Conservation (phyloP, 2,113 vertebrate species). For the Talpa occidentalis region DNA sequence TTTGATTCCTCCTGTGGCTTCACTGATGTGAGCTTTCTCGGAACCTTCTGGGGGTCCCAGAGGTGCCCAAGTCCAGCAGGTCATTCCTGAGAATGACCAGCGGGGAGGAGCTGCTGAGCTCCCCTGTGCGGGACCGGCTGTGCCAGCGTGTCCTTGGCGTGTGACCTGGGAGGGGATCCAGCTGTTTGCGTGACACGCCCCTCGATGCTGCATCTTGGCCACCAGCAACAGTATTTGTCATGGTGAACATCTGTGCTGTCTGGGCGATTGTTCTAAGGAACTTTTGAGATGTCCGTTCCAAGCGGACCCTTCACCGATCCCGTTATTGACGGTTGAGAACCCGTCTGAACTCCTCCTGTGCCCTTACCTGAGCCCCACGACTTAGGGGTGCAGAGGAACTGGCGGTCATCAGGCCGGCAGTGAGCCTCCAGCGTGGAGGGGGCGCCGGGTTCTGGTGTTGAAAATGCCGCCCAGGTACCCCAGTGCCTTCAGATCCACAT, state of each 20-base stretch:
- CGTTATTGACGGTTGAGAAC: neutral
- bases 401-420: neutral
- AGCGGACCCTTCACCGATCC: constrained; percentile 17
- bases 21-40: too few relatives aligned
- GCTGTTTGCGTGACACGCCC: too few relatives aligned
- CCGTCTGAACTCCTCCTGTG: neutral
- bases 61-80: neutral
- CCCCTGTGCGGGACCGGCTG: too few relatives aligned
- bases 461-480: too few relatives aligned
- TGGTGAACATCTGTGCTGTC: neutral
- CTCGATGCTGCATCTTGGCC: too few relatives aligned
- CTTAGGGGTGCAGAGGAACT: neutral
- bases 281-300: constrained; percentile 36
- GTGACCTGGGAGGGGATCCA: too few relatives aligned
- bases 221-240: constrained; percentile 15
- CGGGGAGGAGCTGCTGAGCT: neutral
- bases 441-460: neutral
- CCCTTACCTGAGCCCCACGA: neutral
- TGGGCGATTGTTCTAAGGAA: neutral
- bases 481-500: too few relatives aligned
- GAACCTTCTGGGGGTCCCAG: too few relatives aligned
- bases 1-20: too few relatives aligned
- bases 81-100: neutral
- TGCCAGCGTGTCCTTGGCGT: too few relatives aligned
- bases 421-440: too few relatives aligned